These are phyloP conservation scores for Cyprinodon diabolis DNA, from an alignment of 2,797 vertebrate genomes.

Conservation along the genomic window DNA sequence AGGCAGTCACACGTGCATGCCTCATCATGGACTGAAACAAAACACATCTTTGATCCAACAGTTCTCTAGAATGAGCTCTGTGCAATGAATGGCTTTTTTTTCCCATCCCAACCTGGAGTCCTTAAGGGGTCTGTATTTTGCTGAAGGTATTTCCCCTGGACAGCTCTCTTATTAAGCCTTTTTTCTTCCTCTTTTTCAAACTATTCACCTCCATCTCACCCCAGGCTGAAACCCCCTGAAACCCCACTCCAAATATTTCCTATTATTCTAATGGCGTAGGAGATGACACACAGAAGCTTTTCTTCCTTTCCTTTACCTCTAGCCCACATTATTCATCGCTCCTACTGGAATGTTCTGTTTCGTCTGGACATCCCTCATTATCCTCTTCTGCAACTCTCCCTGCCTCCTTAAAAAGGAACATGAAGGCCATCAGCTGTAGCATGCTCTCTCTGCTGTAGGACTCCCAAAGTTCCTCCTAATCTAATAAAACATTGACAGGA, in stretches of 20 bases:
- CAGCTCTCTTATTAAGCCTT: constrained; percentile 21
- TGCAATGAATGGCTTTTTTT: constrained; percentile 8
- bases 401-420: constrained; percentile 28
- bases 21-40: constrained; percentile 10
- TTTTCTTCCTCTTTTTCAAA: not conserved
- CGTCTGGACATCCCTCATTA: constrained; percentile 27
- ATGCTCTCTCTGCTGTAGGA: constrained; percentile 7
- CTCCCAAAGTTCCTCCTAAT: constrained; percentile 40
- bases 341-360: constrained; percentile 12
- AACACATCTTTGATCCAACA: constrained; percentile 2
- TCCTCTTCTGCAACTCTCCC: constrained; percentile 1
- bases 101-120: constrained; percentile 1
- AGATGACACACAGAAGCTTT: constrained; percentile 3
- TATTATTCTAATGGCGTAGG: not conserved
- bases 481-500: constrained; percentile 32
- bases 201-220: constrained; percentile 16
- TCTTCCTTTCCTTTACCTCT: constrained; percentile 12
- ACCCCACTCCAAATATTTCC: constrained; percentile 19
- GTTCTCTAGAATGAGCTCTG: constrained; percentile 11
- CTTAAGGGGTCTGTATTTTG: constrained; percentile 6
- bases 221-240: constrained; percentile 28
- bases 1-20: constrained; percentile 5
- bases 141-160: constrained; percentile 11
- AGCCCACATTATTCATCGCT: not conserved
- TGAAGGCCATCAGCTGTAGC: constrained; percentile 29